Percentiles rank a stretch among this genome's conserved stretches.
Conservation (phyloP, 2,113 vertebrate genomes). For the Ahaetulla prasina region DNA sequence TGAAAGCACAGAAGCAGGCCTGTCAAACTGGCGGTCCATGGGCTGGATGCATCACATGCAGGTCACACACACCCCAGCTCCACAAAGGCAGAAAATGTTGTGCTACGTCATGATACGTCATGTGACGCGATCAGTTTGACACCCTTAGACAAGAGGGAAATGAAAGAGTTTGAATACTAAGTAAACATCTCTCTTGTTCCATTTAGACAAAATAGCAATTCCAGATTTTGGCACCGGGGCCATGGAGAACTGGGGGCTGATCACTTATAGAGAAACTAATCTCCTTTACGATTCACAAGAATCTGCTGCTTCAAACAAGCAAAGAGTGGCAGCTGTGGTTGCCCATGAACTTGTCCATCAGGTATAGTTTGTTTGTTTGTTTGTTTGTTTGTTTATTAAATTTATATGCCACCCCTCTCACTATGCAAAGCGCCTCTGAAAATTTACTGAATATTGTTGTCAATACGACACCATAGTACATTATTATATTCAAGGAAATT, state of each 20-base stretch:
- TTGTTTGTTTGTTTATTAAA: neutral
- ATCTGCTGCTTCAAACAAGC: constrained; percentile 86
- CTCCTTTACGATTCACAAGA: constrained; percentile 82
- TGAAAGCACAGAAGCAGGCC: neutral
- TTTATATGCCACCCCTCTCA: neutral
- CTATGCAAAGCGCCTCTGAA: neutral
- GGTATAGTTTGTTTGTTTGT: constrained; percentile 66
- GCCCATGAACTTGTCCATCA: constrained; percentile 95
- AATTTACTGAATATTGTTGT: neutral
- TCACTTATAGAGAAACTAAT: constrained; percentile 95
- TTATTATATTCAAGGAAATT: constrained; percentile 25
- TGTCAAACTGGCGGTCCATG: no score
- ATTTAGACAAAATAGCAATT: constrained; percentile 93
- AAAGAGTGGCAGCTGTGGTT: constrained; percentile 87
- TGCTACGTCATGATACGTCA: no score
- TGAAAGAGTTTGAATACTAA: neutral
- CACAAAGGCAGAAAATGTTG: no score
- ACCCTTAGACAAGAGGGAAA: neutral
- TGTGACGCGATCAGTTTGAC: no score
- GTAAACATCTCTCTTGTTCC: constrained; percentile 23
- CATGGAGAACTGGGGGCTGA: constrained; percentile 98
- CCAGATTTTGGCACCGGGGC: constrained; percentile 97
- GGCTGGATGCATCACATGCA: no score
- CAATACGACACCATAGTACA: neutral
- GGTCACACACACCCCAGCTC: no score